Percentiles rank a stretch among this genome's conserved stretches.
Conservation (phyloP, 2,888 invertebrate genomes). For the Scaptodrosophila latifasciaeformis region DNA sequence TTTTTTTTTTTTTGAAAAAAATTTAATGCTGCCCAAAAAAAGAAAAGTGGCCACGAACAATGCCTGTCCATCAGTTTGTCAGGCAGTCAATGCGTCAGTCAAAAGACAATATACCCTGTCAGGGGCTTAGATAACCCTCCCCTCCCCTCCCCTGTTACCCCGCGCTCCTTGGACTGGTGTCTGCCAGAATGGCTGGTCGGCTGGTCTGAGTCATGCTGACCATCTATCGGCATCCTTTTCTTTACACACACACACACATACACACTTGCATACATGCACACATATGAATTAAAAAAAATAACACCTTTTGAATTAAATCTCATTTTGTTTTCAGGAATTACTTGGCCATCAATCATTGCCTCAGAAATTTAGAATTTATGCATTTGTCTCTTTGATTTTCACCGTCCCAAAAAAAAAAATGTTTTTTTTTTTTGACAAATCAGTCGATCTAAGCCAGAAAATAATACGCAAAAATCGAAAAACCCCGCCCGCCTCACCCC, state of each 20-base stretch:
- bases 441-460: constrained; percentile 35
- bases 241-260: constrained; percentile 12
- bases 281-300: constrained; percentile 14
- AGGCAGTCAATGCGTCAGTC: constrained; percentile 32
- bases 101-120: too few relatives aligned
- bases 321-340: constrained; percentile 3
- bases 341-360: constrained; percentile 59
- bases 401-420: background rate
- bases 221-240: constrained; percentile 38
- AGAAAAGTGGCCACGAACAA: constrained; percentile 45
- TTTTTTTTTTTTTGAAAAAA: too few relatives aligned
- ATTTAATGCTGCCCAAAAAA: too few relatives aligned
- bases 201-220: background rate
- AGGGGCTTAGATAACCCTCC: too few relatives aligned
- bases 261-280: constrained; percentile 11
- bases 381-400: background rate
- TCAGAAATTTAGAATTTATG: constrained; percentile 25
- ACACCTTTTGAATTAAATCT: constrained; percentile 20
- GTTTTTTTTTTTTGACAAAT: constrained; percentile 18
- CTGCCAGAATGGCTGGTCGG: too few relatives aligned
- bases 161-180: too few relatives aligned
- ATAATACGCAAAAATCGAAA: background rate
- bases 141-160: too few relatives aligned
- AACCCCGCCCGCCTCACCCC: too few relatives aligned
- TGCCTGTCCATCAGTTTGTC: constrained; percentile 49